phyloP scores from a whole-genome alignment of 2,888 invertebrate genomes.

The Thalpophila matura region DNA sequence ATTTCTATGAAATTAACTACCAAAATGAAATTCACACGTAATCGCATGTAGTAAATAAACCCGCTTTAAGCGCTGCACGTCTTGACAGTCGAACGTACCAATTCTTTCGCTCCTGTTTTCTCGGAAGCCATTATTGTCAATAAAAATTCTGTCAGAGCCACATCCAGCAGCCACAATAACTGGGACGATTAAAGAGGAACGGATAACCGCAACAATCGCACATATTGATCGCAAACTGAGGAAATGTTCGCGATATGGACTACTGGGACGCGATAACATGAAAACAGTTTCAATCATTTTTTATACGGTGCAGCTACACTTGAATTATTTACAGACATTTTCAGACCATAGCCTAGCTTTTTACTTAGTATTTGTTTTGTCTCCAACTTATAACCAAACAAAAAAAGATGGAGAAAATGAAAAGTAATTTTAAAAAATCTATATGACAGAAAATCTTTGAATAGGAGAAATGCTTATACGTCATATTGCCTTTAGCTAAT shows the following conservation, averaged over 20 bases:
- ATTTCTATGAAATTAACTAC: too few species aligned
- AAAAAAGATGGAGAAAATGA: too few species aligned
- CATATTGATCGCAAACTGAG: constrained; percentile 33
- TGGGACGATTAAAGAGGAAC: constrained; percentile 32
- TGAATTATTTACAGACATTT: too few species aligned
- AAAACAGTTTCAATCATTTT: constrained; percentile 24
- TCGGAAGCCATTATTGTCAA: constrained; percentile 28
- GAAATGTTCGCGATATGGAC: constrained; percentile 26
- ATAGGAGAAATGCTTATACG: too few species aligned
- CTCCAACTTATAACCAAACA: too few species aligned
- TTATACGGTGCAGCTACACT: constrained; percentile 5
- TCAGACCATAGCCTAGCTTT: too few species aligned
- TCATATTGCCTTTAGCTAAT: too few species aligned
- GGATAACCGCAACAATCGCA: constrained; percentile 39
- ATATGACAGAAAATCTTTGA: too few species aligned
- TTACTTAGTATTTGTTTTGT: too few species aligned
- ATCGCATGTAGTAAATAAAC: constrained; percentile 3
- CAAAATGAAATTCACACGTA: not conserved
- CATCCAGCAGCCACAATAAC: constrained; percentile 22
- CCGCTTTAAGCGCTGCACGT: not conserved
- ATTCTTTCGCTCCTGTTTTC: constrained; percentile 11
- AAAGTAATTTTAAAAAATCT: too few species aligned
- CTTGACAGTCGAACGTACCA: not conserved
- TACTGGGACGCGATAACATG: constrained; percentile 20
- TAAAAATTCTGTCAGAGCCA: constrained; percentile 33